Base-by-base conservation (phyloP, 1,140 invertebrate genomes). In the Drosophila neocordata region DNA sequence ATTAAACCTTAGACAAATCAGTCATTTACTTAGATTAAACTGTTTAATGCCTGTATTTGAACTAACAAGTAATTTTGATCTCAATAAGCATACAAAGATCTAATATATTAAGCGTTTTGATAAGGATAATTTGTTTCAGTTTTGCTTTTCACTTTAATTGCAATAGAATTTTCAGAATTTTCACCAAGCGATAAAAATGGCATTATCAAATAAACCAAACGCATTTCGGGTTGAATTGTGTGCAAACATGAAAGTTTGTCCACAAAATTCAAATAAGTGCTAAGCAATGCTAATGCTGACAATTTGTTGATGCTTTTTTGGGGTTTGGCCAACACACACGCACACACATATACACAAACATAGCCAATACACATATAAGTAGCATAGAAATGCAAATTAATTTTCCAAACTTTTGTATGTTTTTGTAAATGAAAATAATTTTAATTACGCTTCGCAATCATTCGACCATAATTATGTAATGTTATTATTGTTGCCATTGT, bases 341-440 rank as follows among this genome's bases (percentile, higher is more conserved):
- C 48, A 35, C 11, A 12, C 8, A 35, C 34, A 12, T 4, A 35
- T 9, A 20, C 15, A 44, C 2, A 44, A 1, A 67, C 52, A 71
- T 35, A 57, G 53, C 8, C 41, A 11, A 20, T 48, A 20, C 41
- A 48, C 7, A 31, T 24, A 48, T 48, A 48, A 48, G 15, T 48
- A 48, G 41, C 15, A 48, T 48, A 48, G 41, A 48, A 48, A 48
- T 48, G 41, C 41, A 48, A 48, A 48, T 48, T 48, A 48, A 48
- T 48, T 48, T 20, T 48, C 41, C 18, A 48, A 48, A 20, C 41
- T 48, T 48, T 48, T 48, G 41, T 11, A 9, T 48, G 15, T 48
- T 48, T 48, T 48, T 48, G 41, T 48, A 48, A 48, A 48, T 48
- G 41, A 48, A 48, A 48, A 48, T 48, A 48, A 48, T 48, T 48